Base-by-base conservation (phyloP, 2,888 invertebrate species). In the Lasioglossum leucozonium region DNA sequence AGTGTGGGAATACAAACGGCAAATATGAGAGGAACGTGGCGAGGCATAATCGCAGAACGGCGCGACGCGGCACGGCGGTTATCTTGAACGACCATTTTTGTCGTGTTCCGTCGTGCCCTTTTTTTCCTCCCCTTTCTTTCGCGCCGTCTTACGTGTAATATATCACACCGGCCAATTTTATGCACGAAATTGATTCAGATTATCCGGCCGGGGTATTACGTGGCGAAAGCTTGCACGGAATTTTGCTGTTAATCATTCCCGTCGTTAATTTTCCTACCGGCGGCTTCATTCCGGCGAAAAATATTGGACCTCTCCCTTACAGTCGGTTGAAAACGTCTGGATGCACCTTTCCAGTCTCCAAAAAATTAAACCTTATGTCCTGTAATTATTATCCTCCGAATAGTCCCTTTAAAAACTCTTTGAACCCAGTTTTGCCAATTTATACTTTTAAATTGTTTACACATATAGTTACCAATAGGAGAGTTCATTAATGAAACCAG, bases 141-240 rank as follows among this genome's bases (percentile, higher is more conserved):
- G 4, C n/a, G 37, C 40, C 40, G 37, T 69, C 44, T 30, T 55
- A 8, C 72, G 22, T 22, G 22, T 8, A 37, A 82, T 58, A 40
- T 22, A 67, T 73, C 55, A 73, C 67, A 6, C 42, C 65, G 26
- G 47, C 62, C 65, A 67, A 67, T 65, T 18, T 72, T 37, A 40
- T 58, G 73, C 73, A 55, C 62, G 72, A 72, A 65, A 73, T 58
- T 72, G 55, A 62, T 40, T 72, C 47, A 67, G 65, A 67, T 67
- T 65, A n/a, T 62, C 26, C 47, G 40, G 58, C 16, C 62, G 34
- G 3, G 13, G 22, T 22, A 11, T 30, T 62, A 37, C 42, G 58
- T 62, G 42, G 26, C 6, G 16, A 58, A 74, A 58, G 40, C 40
- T 58, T 18, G 58, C 74, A 55, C 58, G 18, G 37, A 40, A 58